A percentile compares a stretch with the other conserved stretches of the same genome.
Conservation (phyloP, 2,797 vertebrate species). For the Chelmon rostratus region DNA sequence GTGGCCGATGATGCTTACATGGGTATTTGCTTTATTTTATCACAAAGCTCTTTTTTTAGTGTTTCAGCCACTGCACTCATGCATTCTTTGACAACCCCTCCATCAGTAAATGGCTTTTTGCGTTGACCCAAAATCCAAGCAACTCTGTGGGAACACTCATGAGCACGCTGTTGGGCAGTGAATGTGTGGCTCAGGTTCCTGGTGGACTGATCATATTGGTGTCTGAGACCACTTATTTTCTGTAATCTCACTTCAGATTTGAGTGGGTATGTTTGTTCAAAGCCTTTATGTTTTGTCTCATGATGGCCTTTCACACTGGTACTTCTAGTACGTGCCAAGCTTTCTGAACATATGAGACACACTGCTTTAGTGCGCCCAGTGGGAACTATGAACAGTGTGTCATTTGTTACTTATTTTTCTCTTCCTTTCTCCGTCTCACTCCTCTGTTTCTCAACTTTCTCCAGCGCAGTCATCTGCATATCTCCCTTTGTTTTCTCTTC, state of each 20-base stretch:
- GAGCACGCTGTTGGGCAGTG: conserved; percentile 10
- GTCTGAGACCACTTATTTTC: conserved; percentile 22
- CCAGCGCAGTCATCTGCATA: too few relatives aligned
- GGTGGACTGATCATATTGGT: conserved; percentile 8
- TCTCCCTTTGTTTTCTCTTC: too few relatives aligned
- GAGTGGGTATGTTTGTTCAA: conserved; percentile 24
- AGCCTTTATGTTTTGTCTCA: conserved; percentile 2
- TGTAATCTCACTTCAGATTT: conserved; percentile 13
- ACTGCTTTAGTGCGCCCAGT: too few relatives aligned
- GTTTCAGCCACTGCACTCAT: conserved; percentile 39
- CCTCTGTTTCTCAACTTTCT: too few relatives aligned
- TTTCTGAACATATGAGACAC: too few relatives aligned
- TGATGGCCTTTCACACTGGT: too few relatives aligned
- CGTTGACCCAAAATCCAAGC: conserved; percentile 39
- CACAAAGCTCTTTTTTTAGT: conserved; percentile 27
- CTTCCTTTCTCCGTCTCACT: too few relatives aligned
- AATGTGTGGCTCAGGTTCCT: conserved; percentile 1
- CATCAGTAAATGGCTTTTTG: conserved; percentile 44
- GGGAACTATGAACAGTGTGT: too few relatives aligned
- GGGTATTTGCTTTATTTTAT: not conserved
- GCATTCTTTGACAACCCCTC: conserved; percentile 39
- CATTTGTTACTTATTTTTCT: too few relatives aligned
- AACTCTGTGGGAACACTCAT: conserved; percentile 9
- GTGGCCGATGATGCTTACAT: too few relatives aligned
- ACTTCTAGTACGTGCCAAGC: too few relatives aligned